Base-by-base conservation (phyloP, 2,888 invertebrate genomes). In the Torymus texanus region DNA sequence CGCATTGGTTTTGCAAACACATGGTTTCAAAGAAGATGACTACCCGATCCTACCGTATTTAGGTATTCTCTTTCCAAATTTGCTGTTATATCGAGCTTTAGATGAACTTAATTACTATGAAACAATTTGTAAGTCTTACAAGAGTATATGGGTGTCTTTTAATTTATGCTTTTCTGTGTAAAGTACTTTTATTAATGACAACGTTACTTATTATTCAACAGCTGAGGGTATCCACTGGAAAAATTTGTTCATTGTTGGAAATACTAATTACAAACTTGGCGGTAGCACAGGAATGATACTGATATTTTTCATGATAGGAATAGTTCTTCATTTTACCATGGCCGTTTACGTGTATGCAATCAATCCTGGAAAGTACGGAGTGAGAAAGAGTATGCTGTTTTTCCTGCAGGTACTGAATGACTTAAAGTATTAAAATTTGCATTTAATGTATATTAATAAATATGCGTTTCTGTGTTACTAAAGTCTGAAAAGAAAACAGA, bases 261-360 rank as follows among this genome's bases (percentile, higher is more conserved):
- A 87, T 61, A n/a, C 66, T 24, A 79, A 77, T 24, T 86, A 87
- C 24, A 82, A 85, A 53, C 41, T 76, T 8, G 83, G 82, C 41
- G 88, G 88, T 51, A 85, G 86, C 79, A 79, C 96, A 84, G 95
- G 95, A 1, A 92, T 94, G 84, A 92, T 95, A 55, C 91, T 97
- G 56, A 85, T 95, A 1, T 94, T 97, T 92, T 89, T 97, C 85
- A 85, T 94, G 11, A 80, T 94, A 0, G 94, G 95, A 87, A 91
- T 92, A 2, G 76, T 94, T 0, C 63, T 96, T 0, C 96, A 96
- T 86, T 92, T 95, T 87, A 74, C 94, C 1, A 88, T 97, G 51
- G 94, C 97, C 0, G 91, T 97, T 83, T 97, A 97, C 88, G 90
- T 97, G 14, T 97, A 97, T 88, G 95, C 95, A 84, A 93, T 97